Evolutionary conservation across 2,888 invertebrate species (phyloP).

Genomic region (Troglohyphantes excavatus): DNA sequence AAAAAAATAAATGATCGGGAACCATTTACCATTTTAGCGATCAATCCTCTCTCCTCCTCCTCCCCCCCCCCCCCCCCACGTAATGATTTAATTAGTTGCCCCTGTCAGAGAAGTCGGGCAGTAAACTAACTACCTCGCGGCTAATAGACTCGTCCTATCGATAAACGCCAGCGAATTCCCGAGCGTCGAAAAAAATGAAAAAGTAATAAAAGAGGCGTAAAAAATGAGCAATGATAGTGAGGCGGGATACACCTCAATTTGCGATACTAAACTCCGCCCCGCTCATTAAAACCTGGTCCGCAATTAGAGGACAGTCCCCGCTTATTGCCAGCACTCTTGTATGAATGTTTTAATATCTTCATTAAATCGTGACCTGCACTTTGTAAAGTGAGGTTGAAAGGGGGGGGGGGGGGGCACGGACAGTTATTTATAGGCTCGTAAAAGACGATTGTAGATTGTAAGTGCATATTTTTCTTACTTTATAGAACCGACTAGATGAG

Average conservation of each 20-base stretch:
- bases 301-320: slow-evolving; percentile 69
- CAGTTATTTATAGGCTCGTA: slow-evolving; percentile 72
- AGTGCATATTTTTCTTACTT: slow-evolving; percentile 74
- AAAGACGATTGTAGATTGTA: slow-evolving; percentile 70
- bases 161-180: slow-evolving; percentile 48
- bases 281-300: slow-evolving; percentile 63
- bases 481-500: slow-evolving; percentile 42
- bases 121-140: slow-evolving; percentile 40
- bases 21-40: not conserved
- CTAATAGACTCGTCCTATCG: slow-evolving; percentile 40
- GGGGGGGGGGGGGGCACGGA: slow-evolving; percentile 24
- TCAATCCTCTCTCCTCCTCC: slow-evolving; percentile 22
- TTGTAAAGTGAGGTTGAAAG: not conserved
- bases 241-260: slow-evolving; percentile 64
- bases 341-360: slow-evolving; percentile 78
- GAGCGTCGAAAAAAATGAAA: slow-evolving; percentile 14
- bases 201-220: slow-evolving; percentile 72
- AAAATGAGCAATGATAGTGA: slow-evolving; percentile 73
- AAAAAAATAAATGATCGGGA: not conserved
- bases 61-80: slow-evolving; percentile 9
- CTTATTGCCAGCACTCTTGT: slow-evolving; percentile 39
- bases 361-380: slow-evolving; percentile 71
- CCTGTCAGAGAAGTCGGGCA: slow-evolving; percentile 19
- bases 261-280: slow-evolving; percentile 57
- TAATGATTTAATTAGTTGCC: slow-evolving; percentile 71